A percentile compares a stretch with the other conserved stretches of the same genome.
These are phyloP conservation scores for Meloe dianella DNA, from an alignment of 2,888 invertebrate species.

Conservation along the genomic window DNA sequence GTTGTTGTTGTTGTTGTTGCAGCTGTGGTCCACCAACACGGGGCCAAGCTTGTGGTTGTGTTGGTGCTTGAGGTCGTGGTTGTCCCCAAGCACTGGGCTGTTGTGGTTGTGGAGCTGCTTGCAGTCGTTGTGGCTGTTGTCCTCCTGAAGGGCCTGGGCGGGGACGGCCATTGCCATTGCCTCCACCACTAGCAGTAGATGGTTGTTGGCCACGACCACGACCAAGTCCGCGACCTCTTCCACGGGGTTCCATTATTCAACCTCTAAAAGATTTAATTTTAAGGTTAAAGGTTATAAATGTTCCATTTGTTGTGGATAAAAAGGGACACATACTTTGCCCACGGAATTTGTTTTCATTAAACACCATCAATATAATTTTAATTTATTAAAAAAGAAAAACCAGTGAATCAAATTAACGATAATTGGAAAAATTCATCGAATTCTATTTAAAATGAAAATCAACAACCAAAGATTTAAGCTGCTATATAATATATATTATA, in stretches of 20 bases:
- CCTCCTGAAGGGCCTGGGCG: not conserved
- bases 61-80: slow-evolving; percentile 25
- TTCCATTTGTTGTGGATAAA: no score
- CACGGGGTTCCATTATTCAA: not conserved
- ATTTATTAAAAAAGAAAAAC: no score
- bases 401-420: no score
- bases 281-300: no score
- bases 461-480: no score
- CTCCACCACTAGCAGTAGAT: not conserved
- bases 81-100: slow-evolving; percentile 11
- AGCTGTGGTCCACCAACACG: no score
- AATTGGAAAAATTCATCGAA: no score
- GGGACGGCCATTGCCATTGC: not conserved
- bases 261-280: not conserved
- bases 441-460: no score
- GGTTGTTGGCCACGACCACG: slow-evolving; percentile 42
- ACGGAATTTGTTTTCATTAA: no score
- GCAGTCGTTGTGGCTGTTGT: not conserved
- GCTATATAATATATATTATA: no score
- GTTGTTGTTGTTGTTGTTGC: slow-evolving; percentile 1
- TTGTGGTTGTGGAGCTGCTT: not conserved
- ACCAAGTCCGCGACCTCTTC: slow-evolving; percentile 56
- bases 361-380: no score
- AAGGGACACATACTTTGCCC: no score
- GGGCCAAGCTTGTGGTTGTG: slow-evolving; percentile 19